Percentiles rank a stretch among this genome's conserved stretches.
phyloP scores from a whole-genome alignment of 1,140 invertebrate species.

The Chlorops oryzae region DNA sequence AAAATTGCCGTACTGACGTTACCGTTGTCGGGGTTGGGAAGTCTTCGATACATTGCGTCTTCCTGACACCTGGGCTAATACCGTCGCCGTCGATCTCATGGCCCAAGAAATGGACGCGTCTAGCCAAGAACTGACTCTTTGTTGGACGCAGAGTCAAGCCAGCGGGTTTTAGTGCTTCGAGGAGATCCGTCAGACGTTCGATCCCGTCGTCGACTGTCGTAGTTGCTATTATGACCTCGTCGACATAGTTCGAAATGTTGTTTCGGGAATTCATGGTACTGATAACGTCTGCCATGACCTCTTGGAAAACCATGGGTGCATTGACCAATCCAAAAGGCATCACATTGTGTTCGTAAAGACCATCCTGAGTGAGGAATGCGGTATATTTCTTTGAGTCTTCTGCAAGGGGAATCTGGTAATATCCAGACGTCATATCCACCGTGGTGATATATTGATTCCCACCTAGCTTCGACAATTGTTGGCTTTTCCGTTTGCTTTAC shows the following conservation, averaged over 20 bases:
- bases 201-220: constrained; percentile 16
- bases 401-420: constrained; percentile 3
- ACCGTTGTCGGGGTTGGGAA: background rate
- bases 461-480: background rate
- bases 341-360: constrained; percentile 31
- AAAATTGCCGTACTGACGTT: background rate
- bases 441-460: constrained; percentile 2
- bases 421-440: constrained; percentile 5
- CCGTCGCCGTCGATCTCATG: background rate
- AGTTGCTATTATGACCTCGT: constrained; percentile 23
- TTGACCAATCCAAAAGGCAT: constrained; percentile 51
- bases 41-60: background rate
- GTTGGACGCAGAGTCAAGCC: background rate
- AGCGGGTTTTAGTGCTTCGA: background rate
- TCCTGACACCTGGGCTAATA: background rate
- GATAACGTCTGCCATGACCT: constrained; percentile 43
- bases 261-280: background rate
- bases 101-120: background rate
- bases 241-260: constrained; percentile 20
- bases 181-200: background rate
- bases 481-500: no score
- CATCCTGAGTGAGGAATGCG: constrained; percentile 22
- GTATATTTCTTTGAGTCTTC: constrained; percentile 10
- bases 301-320: constrained; percentile 32
- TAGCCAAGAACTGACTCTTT: background rate